Evolutionary conservation across 2,888 invertebrate genomes (phyloP), one percentile per base, ranked within the genome.

Genomic region (Amphipyra tragopoginis): DNA sequence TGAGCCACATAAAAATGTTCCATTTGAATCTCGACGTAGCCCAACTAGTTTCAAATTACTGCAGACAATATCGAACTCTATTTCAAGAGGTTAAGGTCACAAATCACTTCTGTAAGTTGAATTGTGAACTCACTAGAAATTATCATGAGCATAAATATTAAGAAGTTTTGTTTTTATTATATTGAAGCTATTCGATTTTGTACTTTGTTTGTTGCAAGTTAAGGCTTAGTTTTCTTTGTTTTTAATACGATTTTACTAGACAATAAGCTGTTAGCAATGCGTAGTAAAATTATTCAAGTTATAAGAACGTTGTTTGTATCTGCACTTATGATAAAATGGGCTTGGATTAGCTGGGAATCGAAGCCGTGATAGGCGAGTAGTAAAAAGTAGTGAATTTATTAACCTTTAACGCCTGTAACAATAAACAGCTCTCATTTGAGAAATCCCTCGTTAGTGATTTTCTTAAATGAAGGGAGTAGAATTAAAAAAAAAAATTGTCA

Each of bases 81-180:
- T 42, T 5, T 8, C 3, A 13, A 21, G 8, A 0, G 1, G 0
- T 2, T 34, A 55, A 45, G 14, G 14, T 26, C 21, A 2, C 1
- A 13, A 42, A 39, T 72, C 5, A 0, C n/a, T 11, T 39, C n/a
- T 2, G 5, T 0, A 39, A 7, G 26, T 0, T 11, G 1, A 6
- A 21, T 13, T 45, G 50, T 42, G 44, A 43, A 39, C 60, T 14
- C 11, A 39, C 48, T 48, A 59, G 59, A 59, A 65, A 72, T 65
- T 65, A 72, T 59, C 72, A 55, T 59, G 42, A 42, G 42, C 52
- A 66, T 72, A 58, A 58, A 58, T 65, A 54, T 72, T 14, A 48
- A 65, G 44, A 21, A 29, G 26, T 65, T 54, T 65, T 72, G 29
- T 50, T 68, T 58, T 65, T 69, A n/a, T 72, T 72, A 0, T 51